Conservation (phyloP, 2,113 vertebrate genomes). For the Alouatta palliata region DNA sequence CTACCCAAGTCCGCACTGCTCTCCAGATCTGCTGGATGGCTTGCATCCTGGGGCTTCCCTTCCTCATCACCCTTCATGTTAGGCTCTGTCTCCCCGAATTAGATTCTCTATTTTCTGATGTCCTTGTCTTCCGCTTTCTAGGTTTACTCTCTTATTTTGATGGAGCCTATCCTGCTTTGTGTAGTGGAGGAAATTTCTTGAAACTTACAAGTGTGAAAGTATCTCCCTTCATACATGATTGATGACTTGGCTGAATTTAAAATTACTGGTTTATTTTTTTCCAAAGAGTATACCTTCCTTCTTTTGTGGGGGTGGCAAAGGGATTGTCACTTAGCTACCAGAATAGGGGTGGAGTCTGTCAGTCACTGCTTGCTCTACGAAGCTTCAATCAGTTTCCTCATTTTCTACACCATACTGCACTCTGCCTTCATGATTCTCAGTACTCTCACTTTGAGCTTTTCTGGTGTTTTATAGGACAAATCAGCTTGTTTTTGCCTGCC, state of each 20-base stretch:
- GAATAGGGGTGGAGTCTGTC: not conserved
- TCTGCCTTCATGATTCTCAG: not conserved
- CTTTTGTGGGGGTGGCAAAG: not conserved
- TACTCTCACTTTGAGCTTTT: not conserved
- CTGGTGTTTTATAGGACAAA: not conserved
- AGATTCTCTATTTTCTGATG: not conserved
- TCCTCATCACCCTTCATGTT: too few relatives aligned
- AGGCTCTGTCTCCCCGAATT: fast-evolving
- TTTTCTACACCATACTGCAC: not conserved
- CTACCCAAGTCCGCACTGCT: fast-evolving
- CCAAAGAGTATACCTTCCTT: not conserved
- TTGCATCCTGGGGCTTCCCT: not conserved
- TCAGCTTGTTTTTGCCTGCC: not conserved
- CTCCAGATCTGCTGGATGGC: fast-evolving
- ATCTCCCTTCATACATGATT: not conserved
- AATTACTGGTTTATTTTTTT: constrained; percentile 29
- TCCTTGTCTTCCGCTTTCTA: not conserved
- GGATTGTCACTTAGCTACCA: not conserved
- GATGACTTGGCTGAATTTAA: constrained; percentile 13
- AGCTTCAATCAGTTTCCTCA: not conserved
- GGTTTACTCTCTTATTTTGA: not conserved
- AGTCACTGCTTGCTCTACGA: not conserved
- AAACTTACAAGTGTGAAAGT: not conserved
- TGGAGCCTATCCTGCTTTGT: not conserved
- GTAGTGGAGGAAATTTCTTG: not conserved